These are phyloP conservation scores for Noctua janthina DNA, from an alignment of 2,888 invertebrate species.

Conservation along the genomic window DNA sequence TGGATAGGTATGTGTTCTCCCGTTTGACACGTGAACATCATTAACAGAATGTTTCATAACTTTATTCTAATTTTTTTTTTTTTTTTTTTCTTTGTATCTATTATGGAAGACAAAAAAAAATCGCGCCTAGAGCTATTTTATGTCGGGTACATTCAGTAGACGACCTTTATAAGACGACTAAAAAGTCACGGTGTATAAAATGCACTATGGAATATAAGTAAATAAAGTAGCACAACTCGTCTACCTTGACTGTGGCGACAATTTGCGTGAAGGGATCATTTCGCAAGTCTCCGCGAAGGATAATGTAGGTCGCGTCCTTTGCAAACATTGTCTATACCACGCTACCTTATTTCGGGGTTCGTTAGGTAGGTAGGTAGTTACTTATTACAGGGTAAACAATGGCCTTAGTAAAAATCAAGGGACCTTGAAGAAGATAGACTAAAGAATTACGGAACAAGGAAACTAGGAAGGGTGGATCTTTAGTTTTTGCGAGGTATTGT, in stretches of 20 bases:
- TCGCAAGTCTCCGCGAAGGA: constrained; percentile 41
- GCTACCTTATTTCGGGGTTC: constrained; percentile 1
- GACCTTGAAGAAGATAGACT: not conserved
- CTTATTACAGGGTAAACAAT: constrained; percentile 2
- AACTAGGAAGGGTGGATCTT: not conserved
- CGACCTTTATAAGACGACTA: too few species aligned
- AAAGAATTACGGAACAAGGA: not conserved
- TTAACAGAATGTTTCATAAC: too few species aligned
- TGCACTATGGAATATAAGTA: not conserved
- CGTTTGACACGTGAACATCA: too few species aligned
- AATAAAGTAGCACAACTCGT: constrained; percentile 21
- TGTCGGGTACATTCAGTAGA: too few species aligned
- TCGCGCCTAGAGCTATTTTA: too few species aligned
- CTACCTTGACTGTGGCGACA: constrained; percentile 44
- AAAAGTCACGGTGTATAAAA: not conserved
- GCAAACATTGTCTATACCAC: not conserved
- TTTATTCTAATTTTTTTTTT: too few species aligned
- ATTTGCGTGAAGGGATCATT: constrained; percentile 54
- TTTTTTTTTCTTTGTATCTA: too few species aligned
- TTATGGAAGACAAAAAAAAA: too few species aligned
- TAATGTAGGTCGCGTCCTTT: constrained; percentile 32
- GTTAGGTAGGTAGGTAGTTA: not conserved
- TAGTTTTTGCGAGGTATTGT: not conserved
- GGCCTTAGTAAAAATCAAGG: not conserved
- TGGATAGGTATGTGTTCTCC: too few species aligned